phyloP scores from a whole-genome alignment of 2,888 invertebrate species.

The Digitonthophagus gazella region DNA sequence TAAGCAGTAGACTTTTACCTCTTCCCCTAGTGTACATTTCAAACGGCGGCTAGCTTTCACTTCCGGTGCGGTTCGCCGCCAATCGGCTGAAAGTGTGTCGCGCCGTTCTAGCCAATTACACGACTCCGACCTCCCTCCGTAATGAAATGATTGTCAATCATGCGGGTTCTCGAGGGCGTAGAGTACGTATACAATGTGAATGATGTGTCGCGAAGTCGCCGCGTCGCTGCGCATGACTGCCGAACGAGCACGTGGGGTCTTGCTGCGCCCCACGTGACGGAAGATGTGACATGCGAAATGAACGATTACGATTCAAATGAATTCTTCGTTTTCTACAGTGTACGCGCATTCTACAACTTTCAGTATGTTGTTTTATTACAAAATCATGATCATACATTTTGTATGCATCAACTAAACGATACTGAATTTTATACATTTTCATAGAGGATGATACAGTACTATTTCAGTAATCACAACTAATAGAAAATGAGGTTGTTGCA shows the following conservation, averaged over 20 bases:
- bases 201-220: not conserved
- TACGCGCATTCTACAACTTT: not conserved
- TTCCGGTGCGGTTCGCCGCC: conserved; percentile 18
- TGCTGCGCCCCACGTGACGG: not conserved
- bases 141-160: conserved; percentile 21
- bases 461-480: too few relatives aligned
- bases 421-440: too few relatives aligned
- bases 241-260: conserved; percentile 1
- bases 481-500: too few relatives aligned
- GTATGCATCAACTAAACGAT: too few relatives aligned
- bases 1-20: conserved; percentile 12
- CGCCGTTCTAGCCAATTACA: conserved; percentile 15
- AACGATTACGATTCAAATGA: not conserved
- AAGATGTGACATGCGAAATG: conserved; percentile 3
- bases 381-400: too few relatives aligned
- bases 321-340: not conserved
- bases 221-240: not conserved
- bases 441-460: too few relatives aligned
- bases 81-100: conserved; percentile 4
- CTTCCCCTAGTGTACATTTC: conserved; percentile 3
- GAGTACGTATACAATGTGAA: not conserved
- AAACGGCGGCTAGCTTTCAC: conserved; percentile 17
- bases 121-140: conserved; percentile 13
- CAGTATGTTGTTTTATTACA: too few relatives aligned
- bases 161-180: conserved; percentile 18